These are phyloP conservation scores for Urocolius indicus DNA, from an alignment of 2,113 vertebrate genomes.

Conservation along the genomic window DNA sequence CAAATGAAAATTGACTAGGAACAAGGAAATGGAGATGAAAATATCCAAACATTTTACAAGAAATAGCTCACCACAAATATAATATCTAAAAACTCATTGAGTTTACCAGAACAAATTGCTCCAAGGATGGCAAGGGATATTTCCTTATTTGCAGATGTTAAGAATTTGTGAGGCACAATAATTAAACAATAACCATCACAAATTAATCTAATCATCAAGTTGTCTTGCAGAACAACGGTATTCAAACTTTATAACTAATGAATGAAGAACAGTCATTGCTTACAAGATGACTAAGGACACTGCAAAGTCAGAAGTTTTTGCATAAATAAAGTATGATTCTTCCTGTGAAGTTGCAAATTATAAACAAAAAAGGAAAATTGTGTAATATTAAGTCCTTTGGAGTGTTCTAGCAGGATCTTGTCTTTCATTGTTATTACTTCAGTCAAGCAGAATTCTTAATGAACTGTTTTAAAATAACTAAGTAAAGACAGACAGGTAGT, in stretches of 20 bases:
- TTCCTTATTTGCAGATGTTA: background rate
- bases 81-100: background rate
- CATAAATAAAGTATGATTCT: fast-evolving
- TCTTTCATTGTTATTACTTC: background rate
- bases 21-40: background rate
- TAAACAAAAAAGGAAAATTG: background rate
- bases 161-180: background rate
- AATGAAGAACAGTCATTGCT: background rate
- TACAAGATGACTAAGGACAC: background rate
- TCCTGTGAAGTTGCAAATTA: background rate
- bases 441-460: background rate
- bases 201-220: background rate
- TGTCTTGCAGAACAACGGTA: background rate
- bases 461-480: background rate
- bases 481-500: background rate
- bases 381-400: too few species aligned
- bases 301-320: background rate
- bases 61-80: background rate
- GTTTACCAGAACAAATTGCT: background rate
- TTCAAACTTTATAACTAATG: background rate
- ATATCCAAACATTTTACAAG: background rate
- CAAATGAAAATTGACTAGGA: background rate
- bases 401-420: background rate
- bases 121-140: background rate
- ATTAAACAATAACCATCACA: background rate